Conservation (phyloP, 2,113 vertebrate genomes). For the Thunnus maccoyii region DNA sequence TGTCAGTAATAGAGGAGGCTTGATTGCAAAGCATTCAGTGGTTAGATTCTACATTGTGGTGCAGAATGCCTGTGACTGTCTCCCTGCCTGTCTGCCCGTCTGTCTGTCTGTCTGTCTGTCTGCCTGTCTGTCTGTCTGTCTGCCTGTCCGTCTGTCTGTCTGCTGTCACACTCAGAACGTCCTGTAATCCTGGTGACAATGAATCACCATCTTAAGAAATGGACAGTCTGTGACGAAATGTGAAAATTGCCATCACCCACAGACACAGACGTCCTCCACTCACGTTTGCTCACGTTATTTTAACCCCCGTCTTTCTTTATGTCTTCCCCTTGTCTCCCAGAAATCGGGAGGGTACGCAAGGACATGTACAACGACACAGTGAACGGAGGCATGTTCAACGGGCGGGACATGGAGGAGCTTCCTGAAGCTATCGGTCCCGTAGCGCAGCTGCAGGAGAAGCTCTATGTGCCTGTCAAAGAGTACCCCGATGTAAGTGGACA, state of each 20-base stretch:
- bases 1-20: conserved; percentile 27
- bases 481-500: conserved; percentile 96
- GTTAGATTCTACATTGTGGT: conserved; percentile 66
- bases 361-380: conserved; percentile 99
- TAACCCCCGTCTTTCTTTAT: background rate
- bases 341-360: conserved; percentile 99
- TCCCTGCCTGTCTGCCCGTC: conserved; percentile 11
- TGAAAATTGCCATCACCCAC: conserved; percentile 28
- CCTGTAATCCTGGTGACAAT: conserved; percentile 60
- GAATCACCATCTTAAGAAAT: conserved; percentile 57
- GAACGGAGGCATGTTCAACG: conserved; percentile 95
- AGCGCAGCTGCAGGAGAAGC: conserved; percentile 99
- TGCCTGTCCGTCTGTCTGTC: conserved; percentile 17
- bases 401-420: conserved; percentile 92
- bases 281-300: background rate
- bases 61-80: conserved; percentile 52
- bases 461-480: conserved; percentile 99
- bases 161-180: conserved; percentile 27
- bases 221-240: conserved; percentile 43
- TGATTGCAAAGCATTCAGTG: conserved; percentile 40
- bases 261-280: background rate
- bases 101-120: conserved; percentile 7
- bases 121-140: conserved; percentile 8
- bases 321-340: conserved; percentile 72
- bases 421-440: conserved; percentile 96